A percentile compares a stretch with the other conserved stretches of the same genome.
Evolutionary conservation across 2,797 vertebrate genomes (phyloP).

Genomic region (Sardinella longiceps): DNA sequence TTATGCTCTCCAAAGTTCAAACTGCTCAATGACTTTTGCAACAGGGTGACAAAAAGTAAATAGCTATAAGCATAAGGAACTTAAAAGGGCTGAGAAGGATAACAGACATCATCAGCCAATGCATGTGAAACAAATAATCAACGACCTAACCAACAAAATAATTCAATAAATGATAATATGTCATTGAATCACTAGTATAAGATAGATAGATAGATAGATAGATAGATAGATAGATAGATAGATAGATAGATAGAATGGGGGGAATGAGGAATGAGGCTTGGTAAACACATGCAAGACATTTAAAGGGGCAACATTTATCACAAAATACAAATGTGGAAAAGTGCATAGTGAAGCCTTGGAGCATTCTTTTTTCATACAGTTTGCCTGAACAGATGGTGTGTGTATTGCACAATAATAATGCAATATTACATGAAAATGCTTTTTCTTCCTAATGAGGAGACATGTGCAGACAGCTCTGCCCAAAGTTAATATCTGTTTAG

Average conservation of each 20-base stretch:
- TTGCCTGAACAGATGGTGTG: not conserved
- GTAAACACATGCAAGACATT: not conserved
- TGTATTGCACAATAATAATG: not conserved
- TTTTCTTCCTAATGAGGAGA: not conserved
- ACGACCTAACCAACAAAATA: not conserved
- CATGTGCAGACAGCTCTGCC: not conserved
- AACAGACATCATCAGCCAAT: not conserved
- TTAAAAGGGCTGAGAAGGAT: not conserved
- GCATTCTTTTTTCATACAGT: not conserved
- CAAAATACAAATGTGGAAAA: not conserved
- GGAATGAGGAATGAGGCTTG: no score
- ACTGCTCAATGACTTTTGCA: slow-evolving; percentile 14
- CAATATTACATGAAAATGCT: not conserved
- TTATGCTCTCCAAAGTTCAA: slow-evolving; percentile 19
- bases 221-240: no score
- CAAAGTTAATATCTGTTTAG: not conserved
- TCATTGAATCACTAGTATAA: no score
- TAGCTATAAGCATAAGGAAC: not conserved
- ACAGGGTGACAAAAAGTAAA: not conserved
- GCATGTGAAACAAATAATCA: not conserved
- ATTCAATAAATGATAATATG: not conserved
- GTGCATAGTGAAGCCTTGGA: not conserved
- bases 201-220: no score
- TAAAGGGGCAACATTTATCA: not conserved
- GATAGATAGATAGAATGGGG: not conserved